Evolutionary conservation across 2,113 vertebrate species (phyloP).

Genomic region (Sus scrofa): DNA sequence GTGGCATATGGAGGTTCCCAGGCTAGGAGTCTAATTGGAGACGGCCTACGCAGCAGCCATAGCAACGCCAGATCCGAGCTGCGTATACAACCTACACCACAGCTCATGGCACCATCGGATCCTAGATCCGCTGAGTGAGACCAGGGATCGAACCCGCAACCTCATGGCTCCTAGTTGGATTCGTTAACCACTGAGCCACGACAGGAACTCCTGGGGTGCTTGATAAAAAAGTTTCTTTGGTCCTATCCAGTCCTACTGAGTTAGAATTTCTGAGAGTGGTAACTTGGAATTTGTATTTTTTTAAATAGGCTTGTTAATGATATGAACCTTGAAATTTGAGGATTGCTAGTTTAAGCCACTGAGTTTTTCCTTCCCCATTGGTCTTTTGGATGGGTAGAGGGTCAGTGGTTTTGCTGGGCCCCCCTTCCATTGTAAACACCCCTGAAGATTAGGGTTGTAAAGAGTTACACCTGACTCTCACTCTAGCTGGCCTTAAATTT

Average conservation of each 20-base stretch:
- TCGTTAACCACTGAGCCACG: no score
- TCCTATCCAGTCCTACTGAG: neutral
- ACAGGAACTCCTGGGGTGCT: no score
- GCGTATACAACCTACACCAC: no score
- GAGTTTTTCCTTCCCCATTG: neutral
- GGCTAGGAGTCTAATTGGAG: no score
- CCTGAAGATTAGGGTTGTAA: neutral
- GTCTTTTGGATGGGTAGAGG: neutral
- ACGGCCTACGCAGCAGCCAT: no score
- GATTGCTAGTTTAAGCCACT: neutral
- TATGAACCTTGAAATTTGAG: neutral
- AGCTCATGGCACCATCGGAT: no score
- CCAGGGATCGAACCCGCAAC: no score
- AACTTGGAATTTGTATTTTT: conserved; percentile 19
- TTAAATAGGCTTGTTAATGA: neutral
- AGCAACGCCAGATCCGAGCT: no score
- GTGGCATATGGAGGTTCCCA: no score
- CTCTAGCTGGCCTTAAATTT: neutral
- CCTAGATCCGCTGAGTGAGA: no score
- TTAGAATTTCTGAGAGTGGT: neutral
- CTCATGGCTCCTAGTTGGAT: no score
- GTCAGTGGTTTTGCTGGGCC: neutral
- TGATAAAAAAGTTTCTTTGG: neutral
- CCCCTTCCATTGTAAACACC: neutral
- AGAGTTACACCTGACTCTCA: neutral